A percentile compares a stretch with the other conserved stretches of the same genome.
These are phyloP conservation scores for Meda fulgida DNA, from an alignment of 2,797 vertebrate species.

Conservation along the genomic window DNA sequence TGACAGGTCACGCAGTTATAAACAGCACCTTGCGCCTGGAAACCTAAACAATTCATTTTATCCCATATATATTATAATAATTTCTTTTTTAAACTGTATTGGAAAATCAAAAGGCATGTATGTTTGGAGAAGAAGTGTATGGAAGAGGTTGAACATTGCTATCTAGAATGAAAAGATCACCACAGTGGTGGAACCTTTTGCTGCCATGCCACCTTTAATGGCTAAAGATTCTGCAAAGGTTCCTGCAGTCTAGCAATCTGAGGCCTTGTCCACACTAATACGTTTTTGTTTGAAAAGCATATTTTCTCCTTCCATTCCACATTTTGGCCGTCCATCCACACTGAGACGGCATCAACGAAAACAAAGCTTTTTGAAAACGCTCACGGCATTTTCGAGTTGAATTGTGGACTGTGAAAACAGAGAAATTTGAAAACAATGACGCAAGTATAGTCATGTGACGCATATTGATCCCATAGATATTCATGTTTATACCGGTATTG, in stretches of 20 bases:
- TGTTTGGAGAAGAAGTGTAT: not conserved
- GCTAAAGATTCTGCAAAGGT: not conserved
- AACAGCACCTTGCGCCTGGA: constrained; percentile 67
- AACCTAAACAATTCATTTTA: constrained; percentile 66
- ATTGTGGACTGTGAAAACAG: too few relatives aligned
- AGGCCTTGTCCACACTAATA: too few relatives aligned
- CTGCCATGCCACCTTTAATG: not conserved
- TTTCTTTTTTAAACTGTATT: not conserved
- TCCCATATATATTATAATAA: not conserved
- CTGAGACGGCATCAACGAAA: too few relatives aligned
- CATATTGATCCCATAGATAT: too few relatives aligned
- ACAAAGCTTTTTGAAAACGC: too few relatives aligned
- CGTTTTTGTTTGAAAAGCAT: too few relatives aligned
- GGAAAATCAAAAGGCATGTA: not conserved
- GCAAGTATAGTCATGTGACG: too few relatives aligned
- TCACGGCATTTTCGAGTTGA: too few relatives aligned
- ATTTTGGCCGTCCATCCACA: too few relatives aligned
- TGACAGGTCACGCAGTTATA: constrained; percentile 76
- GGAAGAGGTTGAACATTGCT: not conserved
- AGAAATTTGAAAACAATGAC: too few relatives aligned
- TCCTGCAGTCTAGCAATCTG: not conserved
- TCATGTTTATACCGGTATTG: too few relatives aligned
- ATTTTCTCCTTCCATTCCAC: too few relatives aligned
- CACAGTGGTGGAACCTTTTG: not conserved
- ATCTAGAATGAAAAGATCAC: not conserved